Base-by-base conservation (phyloP, 2,113 vertebrate genomes). In the Miniopterus natalensis region DNA sequence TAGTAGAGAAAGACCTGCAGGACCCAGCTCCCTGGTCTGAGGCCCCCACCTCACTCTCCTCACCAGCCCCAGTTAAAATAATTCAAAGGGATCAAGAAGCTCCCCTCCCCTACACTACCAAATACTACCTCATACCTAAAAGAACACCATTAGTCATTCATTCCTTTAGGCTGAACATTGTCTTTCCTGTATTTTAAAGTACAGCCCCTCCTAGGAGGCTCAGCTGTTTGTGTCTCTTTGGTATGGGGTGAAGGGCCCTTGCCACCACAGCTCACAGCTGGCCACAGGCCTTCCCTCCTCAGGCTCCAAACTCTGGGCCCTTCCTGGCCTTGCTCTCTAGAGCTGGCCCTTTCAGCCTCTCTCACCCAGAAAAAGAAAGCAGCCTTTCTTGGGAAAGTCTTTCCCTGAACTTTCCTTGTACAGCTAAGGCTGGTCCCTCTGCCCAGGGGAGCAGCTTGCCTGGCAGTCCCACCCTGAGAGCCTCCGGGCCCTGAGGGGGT, bases 141-240 rank as follows among this genome's bases (percentile, higher is more conserved):
- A 90, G 73, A 73, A 66, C 49, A 55, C 57, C 15, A 42, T n/a
- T 65, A 79, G 13, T 80, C 86, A 66, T 25, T 77, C n/a, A 31
- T 74, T 74, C 84, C 63, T 83, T 70, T 73, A 40, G 47, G 31
- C 20, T 47, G 5, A 77, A 73, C 21, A 3, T 23, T 7, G 51
- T 80, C 85, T 88, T 66, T 71, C 70, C 77, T 49, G n/a, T 45
- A 31, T 47, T 83, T 90, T 75, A 84, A 85, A 88, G 42, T 36
- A 77, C 14, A 31, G 71, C 31, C 36, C 9, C 66, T 95, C 49
- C n/a, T 23, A 55, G 36, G 63, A 87, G 14, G 8, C 31, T 42
- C 68, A 27, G 65, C 89, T 49, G 21, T 61, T 53, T 15, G 0
- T 49, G 45, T 87, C 31, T 79, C 74, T 55, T 83, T 10, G 5